Base-by-base conservation (phyloP, 2,888 invertebrate species). In the Meteorus colon region DNA sequence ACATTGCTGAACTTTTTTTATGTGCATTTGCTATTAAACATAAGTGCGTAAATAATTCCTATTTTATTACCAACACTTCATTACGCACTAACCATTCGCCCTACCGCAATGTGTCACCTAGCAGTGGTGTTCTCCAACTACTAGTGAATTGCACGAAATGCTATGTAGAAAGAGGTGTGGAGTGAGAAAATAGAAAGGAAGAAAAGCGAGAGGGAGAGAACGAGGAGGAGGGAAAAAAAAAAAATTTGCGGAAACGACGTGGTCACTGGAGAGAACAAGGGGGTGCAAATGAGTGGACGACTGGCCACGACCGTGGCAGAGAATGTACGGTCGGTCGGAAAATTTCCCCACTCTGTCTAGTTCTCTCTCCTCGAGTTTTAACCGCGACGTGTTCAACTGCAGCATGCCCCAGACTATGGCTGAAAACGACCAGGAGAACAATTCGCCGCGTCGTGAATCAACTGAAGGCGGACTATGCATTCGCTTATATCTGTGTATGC, bases 271-370 rank as follows among this genome's bases (percentile, higher is more conserved):
- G 81, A 82, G 82, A 84, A 84, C 84, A 83, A 82, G 83, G 83
- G 85, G 84, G 82, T 82, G 85, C 82, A 85, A 86, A 86, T 84
- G 85, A 86, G 85, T 84, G 85, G 84, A 83, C 81, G 84, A 83
- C 82, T 82, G 83, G 85, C 74, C 80, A 82, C 80, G 82, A 87
- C 86, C 83, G 80, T 85, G 78, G 80, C 80, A 80, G 81, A 55
- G 55, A 84, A 83, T 82, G 83, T 82, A 83, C 82, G 76, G 74
- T 73, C 65, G 78, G 59, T 59, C 29, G 68, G 68, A n/a, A 68
- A 68, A 48, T 68, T 24, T 69, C 69, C 55, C 34, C 34, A 24
- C 48, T 55, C 34, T 55, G n/a, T 59, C 68, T 51, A n/a, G 29
- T 59, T 55, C 55, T 69, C 68, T 55, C 62, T 62, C 31, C 31